Evolutionary conservation across 2,888 invertebrate species (phyloP).

Genomic region (Corythucha ciliata): DNA sequence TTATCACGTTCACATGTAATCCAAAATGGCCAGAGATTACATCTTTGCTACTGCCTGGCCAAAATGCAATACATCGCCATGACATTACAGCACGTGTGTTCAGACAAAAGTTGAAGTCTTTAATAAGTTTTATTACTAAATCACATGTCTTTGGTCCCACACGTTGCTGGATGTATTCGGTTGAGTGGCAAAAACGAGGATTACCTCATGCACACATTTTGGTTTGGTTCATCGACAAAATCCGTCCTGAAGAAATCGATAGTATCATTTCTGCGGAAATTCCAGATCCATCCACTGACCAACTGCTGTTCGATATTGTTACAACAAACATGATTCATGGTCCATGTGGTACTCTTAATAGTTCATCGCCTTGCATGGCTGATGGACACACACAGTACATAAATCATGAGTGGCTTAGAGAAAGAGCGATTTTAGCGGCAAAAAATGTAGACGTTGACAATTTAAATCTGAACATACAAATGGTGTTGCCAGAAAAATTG

Average conservation of each 20-base stretch:
- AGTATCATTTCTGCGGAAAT: conserved; percentile 38
- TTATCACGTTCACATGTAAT: too few relatives aligned
- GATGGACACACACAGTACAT: conserved; percentile 36
- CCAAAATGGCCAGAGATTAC: too few relatives aligned
- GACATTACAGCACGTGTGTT: too few relatives aligned
- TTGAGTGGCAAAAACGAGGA: conserved; percentile 37
- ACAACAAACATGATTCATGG: conserved; percentile 40
- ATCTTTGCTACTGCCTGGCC: too few relatives aligned
- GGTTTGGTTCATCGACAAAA: conserved; percentile 38
- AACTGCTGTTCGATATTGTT: conserved; percentile 34
- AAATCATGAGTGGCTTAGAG: conserved; percentile 34
- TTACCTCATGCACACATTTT: conserved; percentile 38
- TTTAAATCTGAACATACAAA: conserved; percentile 36
- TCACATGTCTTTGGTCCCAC: too few relatives aligned
- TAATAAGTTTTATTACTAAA: too few relatives aligned
- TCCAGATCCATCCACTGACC: conserved; percentile 35
- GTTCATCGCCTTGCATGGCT: conserved; percentile 35
- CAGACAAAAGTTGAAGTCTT: too few relatives aligned
- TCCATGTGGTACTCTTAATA: conserved; percentile 32
- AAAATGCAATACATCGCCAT: too few relatives aligned
- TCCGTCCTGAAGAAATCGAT: conserved; percentile 38
- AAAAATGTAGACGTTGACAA: conserved; percentile 39
- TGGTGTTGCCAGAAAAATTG: conserved; percentile 34
- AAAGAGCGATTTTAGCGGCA: conserved; percentile 39
- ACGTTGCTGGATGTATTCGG: conserved; percentile 35